Evolutionary conservation across 2,797 vertebrate species (phyloP), one percentile per base, ranked within the genome.

Genomic region (Lycodopsis pacificus): DNA sequence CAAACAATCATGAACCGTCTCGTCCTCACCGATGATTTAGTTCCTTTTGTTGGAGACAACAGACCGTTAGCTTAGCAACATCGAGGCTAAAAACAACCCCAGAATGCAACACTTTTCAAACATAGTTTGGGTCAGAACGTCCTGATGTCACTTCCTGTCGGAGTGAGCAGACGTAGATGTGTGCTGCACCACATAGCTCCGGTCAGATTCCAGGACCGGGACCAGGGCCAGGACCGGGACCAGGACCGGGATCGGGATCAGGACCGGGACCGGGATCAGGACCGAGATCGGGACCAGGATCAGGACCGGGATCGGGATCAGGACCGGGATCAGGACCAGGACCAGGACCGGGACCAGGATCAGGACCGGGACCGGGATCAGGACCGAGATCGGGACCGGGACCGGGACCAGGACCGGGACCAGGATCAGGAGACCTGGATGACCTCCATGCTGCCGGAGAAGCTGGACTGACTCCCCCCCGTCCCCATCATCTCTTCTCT

Each of bases 391-490:
- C n/a, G n/a, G 10, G 34, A 22, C 2, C 34, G 7, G 58, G 32
- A 59, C 8, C 61, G 5, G 36, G 17, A 25, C 17, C 97, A 99
- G 84, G 97, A 99, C 15, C 30, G 5, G 58, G 22, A 17, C 9
- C 62, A 17, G 40, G 44, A 44, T 63, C 97, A 99, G 84, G 98
- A 99, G 73, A 99, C 98, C 91, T 99, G 93, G 1, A 99, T 99
- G 93, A 99, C 91, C 81, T 99, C 98, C 98, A 99, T 96, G 93
- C 98, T 99, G 80, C 97, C 97, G 0, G 98, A 97, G 78, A 99
- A 99, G 83, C 97, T 97, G 0, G 96, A 95, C 90, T 97, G 97
- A 59, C 96, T 96, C 68, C 96, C 87, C 3, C 94, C 95, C 67
- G 96, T 85, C 3, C 94, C 95, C 75, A 97, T 93, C 75, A 97